Percentiles rank a stretch among this genome's conserved stretches.
These are phyloP conservation scores for Vanessa cardui DNA, from an alignment of 2,888 invertebrate species.

Conservation along the genomic window DNA sequence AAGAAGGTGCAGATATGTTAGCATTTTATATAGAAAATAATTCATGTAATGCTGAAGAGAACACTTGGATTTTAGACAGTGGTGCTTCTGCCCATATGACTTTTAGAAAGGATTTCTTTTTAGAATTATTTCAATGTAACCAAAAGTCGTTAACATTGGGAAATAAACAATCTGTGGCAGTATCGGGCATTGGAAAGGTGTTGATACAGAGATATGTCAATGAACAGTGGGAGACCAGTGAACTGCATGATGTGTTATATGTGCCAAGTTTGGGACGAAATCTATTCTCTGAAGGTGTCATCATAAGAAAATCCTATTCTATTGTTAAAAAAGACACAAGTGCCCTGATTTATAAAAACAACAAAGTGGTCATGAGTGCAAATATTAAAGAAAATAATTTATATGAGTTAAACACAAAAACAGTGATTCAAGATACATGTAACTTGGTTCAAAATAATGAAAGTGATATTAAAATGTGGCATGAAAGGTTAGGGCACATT, in stretches of 20 bases:
- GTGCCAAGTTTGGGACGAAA: slow-evolving; percentile 35
- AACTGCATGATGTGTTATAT: slow-evolving; percentile 38
- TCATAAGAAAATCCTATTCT: slow-evolving; percentile 21
- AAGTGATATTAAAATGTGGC: slow-evolving; percentile 36
- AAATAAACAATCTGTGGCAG: too few relatives aligned
- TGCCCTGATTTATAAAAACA: slow-evolving; percentile 31
- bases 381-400: slow-evolving; percentile 34
- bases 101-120: too few relatives aligned
- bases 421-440: slow-evolving; percentile 25
- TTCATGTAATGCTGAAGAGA: too few relatives aligned
- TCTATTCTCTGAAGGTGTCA: slow-evolving; percentile 36
- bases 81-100: too few relatives aligned
- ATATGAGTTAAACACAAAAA: slow-evolving; percentile 37
- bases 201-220: slow-evolving; percentile 43
- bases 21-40: too few relatives aligned
- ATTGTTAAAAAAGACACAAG: slow-evolving; percentile 13
- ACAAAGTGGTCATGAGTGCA: too few relatives aligned
- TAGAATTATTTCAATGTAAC: too few relatives aligned
- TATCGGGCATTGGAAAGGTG: slow-evolving; percentile 41
- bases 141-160: too few relatives aligned
- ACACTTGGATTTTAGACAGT: too few relatives aligned
- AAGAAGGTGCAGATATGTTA: too few relatives aligned
- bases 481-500: too few relatives aligned
- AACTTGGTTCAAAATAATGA: slow-evolving; percentile 36
- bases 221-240: slow-evolving; percentile 41